Evolutionary conservation across 2,888 invertebrate genomes (phyloP).

Genomic region (Rhyacophila evoluta): DNA sequence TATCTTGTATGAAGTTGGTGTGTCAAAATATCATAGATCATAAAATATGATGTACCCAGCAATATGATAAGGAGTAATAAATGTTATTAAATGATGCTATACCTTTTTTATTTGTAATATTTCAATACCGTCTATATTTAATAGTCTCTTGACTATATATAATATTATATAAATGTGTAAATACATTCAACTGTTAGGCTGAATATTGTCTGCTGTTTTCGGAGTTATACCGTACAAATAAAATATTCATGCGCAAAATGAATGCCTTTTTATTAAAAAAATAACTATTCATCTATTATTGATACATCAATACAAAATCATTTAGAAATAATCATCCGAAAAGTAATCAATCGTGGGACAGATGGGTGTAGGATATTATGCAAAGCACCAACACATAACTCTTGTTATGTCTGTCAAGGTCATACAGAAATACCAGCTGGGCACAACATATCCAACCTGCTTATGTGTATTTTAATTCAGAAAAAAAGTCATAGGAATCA

Average conservation of each 20-base stretch:
- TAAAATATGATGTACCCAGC: not conserved
- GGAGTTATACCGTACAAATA: slow-evolving; percentile 54
- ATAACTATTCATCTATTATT: no score
- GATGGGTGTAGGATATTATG: no score
- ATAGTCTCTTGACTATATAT: slow-evolving; percentile 28
- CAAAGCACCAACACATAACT: no score
- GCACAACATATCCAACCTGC: no score
- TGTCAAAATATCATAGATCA: slow-evolving; percentile 20
- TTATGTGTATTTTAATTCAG: no score
- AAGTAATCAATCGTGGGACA: no score
- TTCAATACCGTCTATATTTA: slow-evolving; percentile 11
- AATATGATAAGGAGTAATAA: not conserved
- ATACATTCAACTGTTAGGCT: slow-evolving; percentile 48
- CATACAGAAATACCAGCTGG: no score
- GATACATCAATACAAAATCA: no score
- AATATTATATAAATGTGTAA: slow-evolving; percentile 38
- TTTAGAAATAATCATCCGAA: no score
- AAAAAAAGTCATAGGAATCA: no score
- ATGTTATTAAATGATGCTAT: not conserved
- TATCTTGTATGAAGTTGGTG: not conserved
- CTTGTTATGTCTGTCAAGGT: no score
- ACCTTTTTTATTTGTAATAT: slow-evolving; percentile 1
- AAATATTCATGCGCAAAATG: slow-evolving; percentile 51
- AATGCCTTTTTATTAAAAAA: not conserved
- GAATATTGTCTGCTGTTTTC: slow-evolving; percentile 52